Evolutionary conservation across 2,113 vertebrate species (phyloP), one percentile per base, ranked within the genome.

Genomic region (Neomonachus schauinslandi): DNA sequence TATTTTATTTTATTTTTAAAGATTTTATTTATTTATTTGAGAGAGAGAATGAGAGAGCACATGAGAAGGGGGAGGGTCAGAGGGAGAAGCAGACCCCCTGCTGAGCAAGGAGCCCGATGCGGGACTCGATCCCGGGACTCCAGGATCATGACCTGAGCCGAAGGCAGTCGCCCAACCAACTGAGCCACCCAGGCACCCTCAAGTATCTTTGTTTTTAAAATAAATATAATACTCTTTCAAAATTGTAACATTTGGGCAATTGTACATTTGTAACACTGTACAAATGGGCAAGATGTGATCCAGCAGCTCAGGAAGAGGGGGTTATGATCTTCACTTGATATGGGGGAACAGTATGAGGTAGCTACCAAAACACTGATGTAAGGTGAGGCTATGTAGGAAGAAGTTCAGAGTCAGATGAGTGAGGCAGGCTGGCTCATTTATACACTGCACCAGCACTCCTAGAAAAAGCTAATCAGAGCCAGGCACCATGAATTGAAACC

Each of bases 201-300:
- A 94, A 84, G 51, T 72, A 89, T 80, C 76, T 94, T 85, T 96
- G 12, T 18, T 84, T 85, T 88, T 63, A 71, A 13, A 71, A 79
- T 85, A 84, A 80, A 61, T 36, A 81, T 36, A 80, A 57, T 46
- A 93, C 33, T 81, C 65, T 89, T 83, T 91, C 69, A 90, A 93
- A 96, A 93, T 51, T 5, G 49, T 86, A 90, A 57, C 24, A 61
- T 49, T 77, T 77, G 74, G 74, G 14, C 42, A 77, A 31, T 77
- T 13, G 22, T 74, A 88, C 61, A 93, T 31, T 33, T 67, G 63
- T 67, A 33, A 33, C 63, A 67, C 33, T 33, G 15, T 80, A 88
- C 53, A 91, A 55, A 84, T 21, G 46, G 49, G 57, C 33, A 83
- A 89, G 61, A 91, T 76, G 42, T 92, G 39, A 97, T 61, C 92